Base-by-base conservation (phyloP, 2,888 invertebrate species). In the Conops quadrifasciatus region DNA sequence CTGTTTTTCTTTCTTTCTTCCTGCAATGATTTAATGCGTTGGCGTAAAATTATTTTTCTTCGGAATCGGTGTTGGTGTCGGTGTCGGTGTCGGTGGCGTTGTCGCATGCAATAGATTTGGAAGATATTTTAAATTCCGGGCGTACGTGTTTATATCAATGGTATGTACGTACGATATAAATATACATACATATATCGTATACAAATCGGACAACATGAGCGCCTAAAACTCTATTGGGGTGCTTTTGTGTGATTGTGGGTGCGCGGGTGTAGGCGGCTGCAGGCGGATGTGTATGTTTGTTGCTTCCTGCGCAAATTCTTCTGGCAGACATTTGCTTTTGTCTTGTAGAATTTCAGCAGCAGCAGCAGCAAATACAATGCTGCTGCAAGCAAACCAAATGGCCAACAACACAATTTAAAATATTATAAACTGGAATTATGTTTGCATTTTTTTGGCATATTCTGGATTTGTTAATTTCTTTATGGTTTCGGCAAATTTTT, bases 111-210 rank as follows among this genome's bases (percentile, higher is more conserved):
- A 62, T 68, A 49, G 51, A 68, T 30, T 51, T 11, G 28, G 60
- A 68, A 36, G 26, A 58, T 62, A 49, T 49, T 68, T 68, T 51
- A 60, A 51, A 68, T 62, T 68, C 47, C 68, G 36, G 19, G 16
- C 36, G 49, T 15, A 45, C 16, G 9, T 36, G 4, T 36, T 36
- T 9, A 36, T 7, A 9, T 36, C 36, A 7, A 9, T 36, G 36
- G n/a, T n/a, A n/a, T n/a, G n/a, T n/a, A n/a, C n/a, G n/a, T n/a
- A n/a, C n/a, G n/a, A n/a, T n/a, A n/a, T 36, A 36, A 9, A 36
- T 7, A 36, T 36, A 36, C 9, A 36, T 36, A 9, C 36, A 16
- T 45, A n/a, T 3, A 19, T 36, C 36, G 36, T 36, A 7, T 36
- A 36, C 36, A 36, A 36, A 36, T 36, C 9, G 4, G 9, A 36